phyloP scores from a whole-genome alignment of 2,113 vertebrate genomes.

The Hippotragus niger region DNA sequence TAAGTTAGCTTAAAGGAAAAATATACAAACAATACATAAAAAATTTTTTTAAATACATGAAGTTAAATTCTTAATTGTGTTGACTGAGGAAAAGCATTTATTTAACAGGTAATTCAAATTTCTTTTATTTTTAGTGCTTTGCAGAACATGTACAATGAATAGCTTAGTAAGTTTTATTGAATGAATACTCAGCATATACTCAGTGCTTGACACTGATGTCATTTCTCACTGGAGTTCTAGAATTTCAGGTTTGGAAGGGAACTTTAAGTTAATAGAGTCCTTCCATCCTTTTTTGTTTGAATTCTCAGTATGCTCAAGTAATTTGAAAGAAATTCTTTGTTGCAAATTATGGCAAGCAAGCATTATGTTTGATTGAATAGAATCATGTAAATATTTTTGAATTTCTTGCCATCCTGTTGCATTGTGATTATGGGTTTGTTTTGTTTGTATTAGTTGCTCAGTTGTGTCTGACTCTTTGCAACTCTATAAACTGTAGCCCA shows the following conservation, averaged over 20 bases:
- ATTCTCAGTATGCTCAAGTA: not conserved
- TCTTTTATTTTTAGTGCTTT: not conserved
- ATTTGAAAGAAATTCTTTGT: conserved; percentile 6
- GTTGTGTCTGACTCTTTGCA: not conserved
- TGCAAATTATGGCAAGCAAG: not conserved
- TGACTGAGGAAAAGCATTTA: conserved; percentile 19
- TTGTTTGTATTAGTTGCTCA: not conserved
- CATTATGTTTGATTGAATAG: not conserved
- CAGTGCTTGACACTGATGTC: not conserved
- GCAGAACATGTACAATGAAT: not conserved
- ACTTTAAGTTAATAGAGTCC: not conserved
- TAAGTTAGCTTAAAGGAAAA: conserved; percentile 87
- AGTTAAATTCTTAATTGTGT: conserved; percentile 10
- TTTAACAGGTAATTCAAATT: not conserved
- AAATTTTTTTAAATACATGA: not conserved
- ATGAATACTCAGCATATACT: not conserved
- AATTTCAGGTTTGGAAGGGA: not conserved
- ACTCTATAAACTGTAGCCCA: not conserved
- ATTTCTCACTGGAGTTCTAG: not conserved
- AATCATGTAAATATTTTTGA: not conserved
- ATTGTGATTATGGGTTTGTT: not conserved
- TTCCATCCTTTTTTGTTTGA: not conserved
- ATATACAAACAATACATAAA: conserved; percentile 57
- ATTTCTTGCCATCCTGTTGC: not conserved
- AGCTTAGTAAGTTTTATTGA: not conserved